Base-by-base conservation (phyloP, 1,140 invertebrate species). In the Orussus abietinus region DNA sequence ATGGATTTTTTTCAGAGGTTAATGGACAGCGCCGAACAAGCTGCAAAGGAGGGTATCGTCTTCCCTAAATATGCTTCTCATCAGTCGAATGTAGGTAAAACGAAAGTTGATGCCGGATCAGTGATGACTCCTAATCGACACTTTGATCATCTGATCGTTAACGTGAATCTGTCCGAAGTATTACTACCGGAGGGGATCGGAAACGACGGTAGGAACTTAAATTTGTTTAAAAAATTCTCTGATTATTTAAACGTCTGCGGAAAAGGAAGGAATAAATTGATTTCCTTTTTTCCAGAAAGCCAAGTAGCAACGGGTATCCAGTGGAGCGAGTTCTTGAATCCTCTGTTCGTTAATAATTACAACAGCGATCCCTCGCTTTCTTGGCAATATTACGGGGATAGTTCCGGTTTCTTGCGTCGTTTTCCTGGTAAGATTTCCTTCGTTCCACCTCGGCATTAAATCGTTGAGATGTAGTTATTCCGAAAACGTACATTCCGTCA, bases 301-400 rank as follows among this genome's bases (percentile, higher is more conserved):
- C 84, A 89, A 53, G 83, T 94, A 10, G 77, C 88, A 43, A 86
- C 90, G 60, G 88, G 88, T 15, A 85, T 97, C 57, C 83, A 89
- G 59, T 97, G 94, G 94, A 94, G 92, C 25, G 85, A 89, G 47
- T 82, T 86, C 51, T 77, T 98, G 55, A 91, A 96, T 73, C 82
- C 86, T 22, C 77, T 92, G 35, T 98, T 96, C 71, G 81, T 85
- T 47, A 88, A 90, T 64, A 97, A 98, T 75, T 90, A 91, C 57
- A 86, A 94, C 62, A 83, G 85, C 55, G 92, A 97, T 76, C 85
- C 90, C 1, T 83, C 89, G 1, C 77, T 98, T 4, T 87, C 90
- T 12, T 97, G 92, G 93, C 95, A 98, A 73, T 98, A 94, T 74
- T 97, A 95, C 72, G 93, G 94, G 36, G 93, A 90, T 35, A 86